These are phyloP conservation scores for Andrena minutula DNA, from an alignment of 2,888 invertebrate genomes.

Conservation along the genomic window DNA sequence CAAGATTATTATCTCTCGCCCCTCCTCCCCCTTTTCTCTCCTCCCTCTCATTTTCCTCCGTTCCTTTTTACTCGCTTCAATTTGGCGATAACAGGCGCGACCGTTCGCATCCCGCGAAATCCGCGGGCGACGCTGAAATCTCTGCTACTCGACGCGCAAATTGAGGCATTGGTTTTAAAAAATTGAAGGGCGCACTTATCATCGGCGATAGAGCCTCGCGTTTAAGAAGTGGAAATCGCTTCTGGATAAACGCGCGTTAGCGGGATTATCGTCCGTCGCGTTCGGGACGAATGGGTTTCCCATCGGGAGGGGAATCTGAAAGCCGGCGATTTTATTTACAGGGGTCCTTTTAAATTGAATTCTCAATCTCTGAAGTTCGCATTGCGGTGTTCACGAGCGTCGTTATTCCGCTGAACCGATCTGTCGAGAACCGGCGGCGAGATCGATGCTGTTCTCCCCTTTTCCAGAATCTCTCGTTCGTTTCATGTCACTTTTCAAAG, in stretches of 20 bases:
- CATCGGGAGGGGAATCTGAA: not conserved
- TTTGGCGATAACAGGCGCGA: not conserved
- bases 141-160: not conserved
- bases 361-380: constrained; percentile 33
- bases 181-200: no score
- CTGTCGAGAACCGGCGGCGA: not conserved
- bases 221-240: not conserved
- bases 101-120: not conserved
- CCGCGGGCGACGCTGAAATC: not conserved
- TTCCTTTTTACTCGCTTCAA: not conserved
- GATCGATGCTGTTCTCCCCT: not conserved
- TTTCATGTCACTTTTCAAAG: not conserved
- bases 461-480: not conserved
- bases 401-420: not conserved
- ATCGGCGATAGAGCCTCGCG: no score
- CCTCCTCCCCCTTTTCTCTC: not conserved
- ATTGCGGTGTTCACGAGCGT: no score
- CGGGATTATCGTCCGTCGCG: constrained; percentile 1
- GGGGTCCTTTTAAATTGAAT: constrained; percentile 33
- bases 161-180: no score
- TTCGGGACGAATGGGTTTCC: not conserved
- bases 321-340: constrained; percentile 35
- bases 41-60: not conserved
- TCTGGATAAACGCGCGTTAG: not conserved
- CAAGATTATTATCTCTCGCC: constrained; percentile 41